Evolutionary conservation across 1,140 invertebrate species (phyloP).

Genomic region (Microplitis mediator): DNA sequence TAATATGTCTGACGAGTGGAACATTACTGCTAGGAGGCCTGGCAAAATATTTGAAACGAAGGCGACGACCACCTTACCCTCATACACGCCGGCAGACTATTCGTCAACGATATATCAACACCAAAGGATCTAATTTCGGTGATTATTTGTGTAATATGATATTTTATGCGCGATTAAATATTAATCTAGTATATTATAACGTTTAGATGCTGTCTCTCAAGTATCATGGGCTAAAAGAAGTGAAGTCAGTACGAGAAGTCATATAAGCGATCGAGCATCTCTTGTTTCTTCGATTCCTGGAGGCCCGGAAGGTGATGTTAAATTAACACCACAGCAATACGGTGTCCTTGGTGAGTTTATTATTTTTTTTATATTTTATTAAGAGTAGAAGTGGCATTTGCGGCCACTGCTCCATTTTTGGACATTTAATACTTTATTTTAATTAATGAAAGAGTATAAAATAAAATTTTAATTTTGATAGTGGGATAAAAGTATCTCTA

Average conservation of each 20-base stretch:
- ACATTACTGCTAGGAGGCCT: slow-evolving; percentile 55
- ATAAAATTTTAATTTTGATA: no score
- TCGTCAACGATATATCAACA: slow-evolving; percentile 51
- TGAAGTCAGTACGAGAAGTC: slow-evolving; percentile 57
- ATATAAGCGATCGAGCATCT: slow-evolving; percentile 56
- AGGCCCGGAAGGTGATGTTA: slow-evolving; percentile 52
- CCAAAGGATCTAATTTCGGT: slow-evolving; percentile 58
- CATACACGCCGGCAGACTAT: slow-evolving; percentile 44
- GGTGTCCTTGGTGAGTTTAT: slow-evolving; percentile 57
- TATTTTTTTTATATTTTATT: background rate
- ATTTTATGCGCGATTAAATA: background rate
- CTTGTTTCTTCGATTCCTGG: slow-evolving; percentile 58
- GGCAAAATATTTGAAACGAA: slow-evolving; percentile 58
- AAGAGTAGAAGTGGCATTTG: no score
- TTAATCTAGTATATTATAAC: background rate
- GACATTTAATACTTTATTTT: no score
- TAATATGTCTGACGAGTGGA: slow-evolving; percentile 56
- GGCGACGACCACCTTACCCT: slow-evolving; percentile 51
- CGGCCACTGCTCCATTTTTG: no score
- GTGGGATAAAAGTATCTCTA: no score
- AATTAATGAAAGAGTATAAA: no score
- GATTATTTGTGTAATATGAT: slow-evolving; percentile 24
- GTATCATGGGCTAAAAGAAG: slow-evolving; percentile 59
- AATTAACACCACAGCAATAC: slow-evolving; percentile 60
- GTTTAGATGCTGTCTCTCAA: slow-evolving; percentile 55